These are phyloP conservation scores for Acanthopagrus latus DNA, from an alignment of 2,797 vertebrate species.

Conservation along the genomic window DNA sequence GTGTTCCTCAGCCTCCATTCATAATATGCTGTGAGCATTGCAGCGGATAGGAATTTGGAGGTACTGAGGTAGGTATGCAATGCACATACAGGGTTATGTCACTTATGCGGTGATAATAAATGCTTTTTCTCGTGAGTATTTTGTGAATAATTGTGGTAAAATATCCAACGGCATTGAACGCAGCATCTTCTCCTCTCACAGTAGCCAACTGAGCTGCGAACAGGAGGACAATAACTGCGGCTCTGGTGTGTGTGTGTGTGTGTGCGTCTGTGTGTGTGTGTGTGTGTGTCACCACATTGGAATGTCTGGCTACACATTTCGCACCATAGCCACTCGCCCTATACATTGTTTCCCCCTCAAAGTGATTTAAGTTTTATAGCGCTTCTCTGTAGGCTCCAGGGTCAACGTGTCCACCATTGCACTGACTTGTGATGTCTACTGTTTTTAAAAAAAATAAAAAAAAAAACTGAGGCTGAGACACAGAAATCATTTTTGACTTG, in stretches of 20 bases:
- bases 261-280: conserved; percentile 42
- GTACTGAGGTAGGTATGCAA: background rate
- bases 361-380: conserved; percentile 12
- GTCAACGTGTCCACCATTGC: background rate
- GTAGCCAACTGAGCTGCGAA: conserved; percentile 49
- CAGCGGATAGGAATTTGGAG: background rate
- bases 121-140: background rate
- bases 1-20: background rate
- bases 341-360: conserved; percentile 25
- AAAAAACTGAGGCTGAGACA: background rate
- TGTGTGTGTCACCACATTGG: conserved; percentile 70
- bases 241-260: conserved; percentile 38
- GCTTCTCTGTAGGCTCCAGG: background rate
- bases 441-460: conserved; percentile 14
- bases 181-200: conserved; percentile 32
- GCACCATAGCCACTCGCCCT: conserved; percentile 35
- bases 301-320: conserved; percentile 73
- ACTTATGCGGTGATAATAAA: background rate
- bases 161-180: conserved; percentile 53
- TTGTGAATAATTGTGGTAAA: rapidly evolving
- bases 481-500: background rate
- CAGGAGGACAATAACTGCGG: conserved; percentile 71
- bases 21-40: background rate
- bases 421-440: background rate
- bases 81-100: background rate